phyloP scores from a whole-genome alignment of 2,797 vertebrate species.

The Lacerta bilineata region DNA sequence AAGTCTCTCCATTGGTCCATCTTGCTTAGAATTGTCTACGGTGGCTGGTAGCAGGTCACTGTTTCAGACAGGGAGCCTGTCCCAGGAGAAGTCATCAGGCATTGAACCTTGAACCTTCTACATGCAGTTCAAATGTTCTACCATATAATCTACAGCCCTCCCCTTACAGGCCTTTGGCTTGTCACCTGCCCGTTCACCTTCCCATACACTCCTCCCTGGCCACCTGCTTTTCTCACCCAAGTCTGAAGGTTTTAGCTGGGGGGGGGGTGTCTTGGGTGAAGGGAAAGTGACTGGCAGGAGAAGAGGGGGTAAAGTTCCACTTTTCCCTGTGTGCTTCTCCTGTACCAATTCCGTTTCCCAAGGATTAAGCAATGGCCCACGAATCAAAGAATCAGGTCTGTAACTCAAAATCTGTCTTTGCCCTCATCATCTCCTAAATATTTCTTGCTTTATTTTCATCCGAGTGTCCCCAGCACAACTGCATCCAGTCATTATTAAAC shows the following conservation, averaged over 20 bases:
- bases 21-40: no score
- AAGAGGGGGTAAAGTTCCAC: no score
- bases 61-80: no score
- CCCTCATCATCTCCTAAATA: neutral
- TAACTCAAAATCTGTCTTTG: neutral
- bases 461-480: rapidly evolving
- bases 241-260: neutral
- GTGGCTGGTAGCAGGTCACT: no score
- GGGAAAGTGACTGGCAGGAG: no score
- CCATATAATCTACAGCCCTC: neutral
- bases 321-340: neutral
- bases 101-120: neutral
- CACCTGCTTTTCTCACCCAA: neutral
- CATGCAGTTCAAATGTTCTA: neutral
- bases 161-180: neutral
- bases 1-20: no score
- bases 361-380: no score
- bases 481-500: neutral
- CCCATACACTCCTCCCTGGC: neutral
- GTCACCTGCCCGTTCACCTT: neutral
- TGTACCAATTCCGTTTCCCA: no score
- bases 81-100: neutral
- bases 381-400: neutral
- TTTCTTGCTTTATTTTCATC: neutral
- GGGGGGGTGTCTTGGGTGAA: neutral